Percentiles rank a stretch among this genome's conserved stretches.
Conservation (phyloP, 2,797 vertebrate species). For the Masticophis lateralis region DNA sequence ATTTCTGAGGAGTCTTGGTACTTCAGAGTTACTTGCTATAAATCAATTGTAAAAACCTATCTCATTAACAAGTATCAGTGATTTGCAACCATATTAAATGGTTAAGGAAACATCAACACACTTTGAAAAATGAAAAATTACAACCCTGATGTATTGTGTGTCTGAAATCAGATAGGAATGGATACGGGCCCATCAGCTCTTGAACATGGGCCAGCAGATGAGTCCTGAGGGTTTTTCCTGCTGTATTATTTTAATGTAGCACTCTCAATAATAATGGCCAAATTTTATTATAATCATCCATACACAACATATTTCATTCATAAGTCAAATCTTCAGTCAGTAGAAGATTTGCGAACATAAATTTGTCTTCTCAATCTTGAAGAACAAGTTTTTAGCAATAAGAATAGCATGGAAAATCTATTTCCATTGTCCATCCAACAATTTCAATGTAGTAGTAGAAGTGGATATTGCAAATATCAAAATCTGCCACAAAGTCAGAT, state of each 20-base stretch:
- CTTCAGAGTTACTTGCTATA: neutral
- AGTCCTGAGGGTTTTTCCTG: conserved; percentile 10
- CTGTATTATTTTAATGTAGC: conserved; percentile 23
- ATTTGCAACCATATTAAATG: neutral
- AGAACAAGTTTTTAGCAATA: neutral
- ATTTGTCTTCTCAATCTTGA: neutral
- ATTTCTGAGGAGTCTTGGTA: neutral
- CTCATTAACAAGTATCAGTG: neutral
- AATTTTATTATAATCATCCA: neutral
- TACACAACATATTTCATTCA: neutral
- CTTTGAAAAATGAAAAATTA: neutral
- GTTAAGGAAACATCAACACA: neutral
- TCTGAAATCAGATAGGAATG: conserved; percentile 9
- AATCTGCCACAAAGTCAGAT: neutral
- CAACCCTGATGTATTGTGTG: neutral
- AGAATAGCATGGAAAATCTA: neutral
- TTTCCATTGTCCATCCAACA: neutral
- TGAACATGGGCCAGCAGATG: neutral
- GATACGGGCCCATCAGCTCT: conserved; percentile 11
- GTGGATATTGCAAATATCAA: neutral
- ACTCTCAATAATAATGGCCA: neutral
- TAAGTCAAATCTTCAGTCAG: neutral
- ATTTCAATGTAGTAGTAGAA: neutral
- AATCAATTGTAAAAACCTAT: neutral
- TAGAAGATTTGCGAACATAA: neutral